These are phyloP conservation scores for Leptinotarsa rubiginosa DNA, from an alignment of 2,888 invertebrate species.

Conservation along the genomic window DNA sequence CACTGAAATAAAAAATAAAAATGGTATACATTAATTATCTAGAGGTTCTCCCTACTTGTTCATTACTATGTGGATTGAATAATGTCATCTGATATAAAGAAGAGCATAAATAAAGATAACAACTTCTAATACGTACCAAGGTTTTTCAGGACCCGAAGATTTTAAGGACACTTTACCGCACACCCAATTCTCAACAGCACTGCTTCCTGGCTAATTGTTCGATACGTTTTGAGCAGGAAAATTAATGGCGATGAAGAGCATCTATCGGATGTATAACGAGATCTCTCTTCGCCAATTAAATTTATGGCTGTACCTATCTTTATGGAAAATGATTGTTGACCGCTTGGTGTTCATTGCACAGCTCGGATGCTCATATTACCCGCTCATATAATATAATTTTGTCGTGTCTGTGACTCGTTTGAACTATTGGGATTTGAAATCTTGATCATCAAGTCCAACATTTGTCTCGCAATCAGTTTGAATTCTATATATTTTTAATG, in stretches of 20 bases:
- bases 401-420: constrained; percentile 9
- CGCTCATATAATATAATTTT: constrained; percentile 10
- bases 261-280: constrained; percentile 51
- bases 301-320: constrained; percentile 54
- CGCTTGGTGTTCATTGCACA: constrained; percentile 42
- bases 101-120: background rate
- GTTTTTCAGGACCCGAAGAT: constrained; percentile 5
- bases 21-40: too few species aligned
- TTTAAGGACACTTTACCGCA: constrained; percentile 48
- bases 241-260: constrained; percentile 55
- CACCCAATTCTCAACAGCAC: constrained; percentile 32
- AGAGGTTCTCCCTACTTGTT: too few species aligned
- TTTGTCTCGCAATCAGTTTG: too few species aligned
- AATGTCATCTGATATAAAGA: too few species aligned
- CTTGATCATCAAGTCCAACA: background rate
- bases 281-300: constrained; percentile 54
- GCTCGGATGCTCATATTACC: constrained; percentile 15
- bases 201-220: constrained; percentile 51
- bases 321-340: constrained; percentile 51
- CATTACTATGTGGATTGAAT: too few species aligned
- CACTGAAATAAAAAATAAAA: too few species aligned
- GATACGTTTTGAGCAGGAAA: constrained; percentile 53
- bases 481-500: too few species aligned
- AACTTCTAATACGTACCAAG: background rate
- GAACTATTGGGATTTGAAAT: constrained; percentile 3